These are phyloP conservation scores for Triplophysa tibetana DNA, from an alignment of 2,113 vertebrate species.

Conservation along the genomic window DNA sequence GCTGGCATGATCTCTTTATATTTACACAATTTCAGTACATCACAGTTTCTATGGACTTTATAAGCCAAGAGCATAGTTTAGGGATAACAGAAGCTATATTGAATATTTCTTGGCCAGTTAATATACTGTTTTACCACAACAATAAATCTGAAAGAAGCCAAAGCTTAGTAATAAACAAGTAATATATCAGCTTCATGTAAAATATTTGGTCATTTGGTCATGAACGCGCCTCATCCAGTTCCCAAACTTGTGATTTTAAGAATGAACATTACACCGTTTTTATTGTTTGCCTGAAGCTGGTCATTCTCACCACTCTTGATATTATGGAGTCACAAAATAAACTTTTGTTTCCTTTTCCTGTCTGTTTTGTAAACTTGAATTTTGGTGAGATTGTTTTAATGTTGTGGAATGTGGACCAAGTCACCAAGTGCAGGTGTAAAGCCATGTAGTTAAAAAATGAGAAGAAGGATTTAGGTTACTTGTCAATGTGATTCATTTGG, in stretches of 20 bases:
- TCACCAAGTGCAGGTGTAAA: background rate
- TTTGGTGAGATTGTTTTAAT: background rate
- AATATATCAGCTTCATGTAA: no score
- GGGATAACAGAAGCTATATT: background rate
- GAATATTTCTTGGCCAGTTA: background rate
- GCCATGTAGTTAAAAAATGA: background rate
- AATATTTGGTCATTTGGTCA: no score
- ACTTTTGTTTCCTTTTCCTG: constrained; percentile 7
- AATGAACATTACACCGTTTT: constrained; percentile 2
- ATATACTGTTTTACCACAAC: no score
- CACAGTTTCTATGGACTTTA: background rate
- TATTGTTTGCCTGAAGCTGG: constrained; percentile 12
- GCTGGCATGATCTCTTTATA: constrained; percentile 10
- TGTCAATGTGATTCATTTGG: background rate
- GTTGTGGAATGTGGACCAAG: background rate
- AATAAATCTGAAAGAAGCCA: no score
- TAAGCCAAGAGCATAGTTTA: background rate
- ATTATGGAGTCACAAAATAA: background rate
- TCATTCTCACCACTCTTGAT: constrained; percentile 17
- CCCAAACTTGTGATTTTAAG: background rate
- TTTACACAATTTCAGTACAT: background rate
- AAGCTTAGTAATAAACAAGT: no score
- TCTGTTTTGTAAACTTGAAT: background rate
- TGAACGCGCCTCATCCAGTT: no score
- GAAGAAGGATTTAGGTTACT: background rate